A percentile compares a stretch with the other conserved stretches of the same genome.
These are phyloP conservation scores for Coranthus polyacanthus DNA, from an alignment of 2,797 vertebrate species.

Conservation along the genomic window DNA sequence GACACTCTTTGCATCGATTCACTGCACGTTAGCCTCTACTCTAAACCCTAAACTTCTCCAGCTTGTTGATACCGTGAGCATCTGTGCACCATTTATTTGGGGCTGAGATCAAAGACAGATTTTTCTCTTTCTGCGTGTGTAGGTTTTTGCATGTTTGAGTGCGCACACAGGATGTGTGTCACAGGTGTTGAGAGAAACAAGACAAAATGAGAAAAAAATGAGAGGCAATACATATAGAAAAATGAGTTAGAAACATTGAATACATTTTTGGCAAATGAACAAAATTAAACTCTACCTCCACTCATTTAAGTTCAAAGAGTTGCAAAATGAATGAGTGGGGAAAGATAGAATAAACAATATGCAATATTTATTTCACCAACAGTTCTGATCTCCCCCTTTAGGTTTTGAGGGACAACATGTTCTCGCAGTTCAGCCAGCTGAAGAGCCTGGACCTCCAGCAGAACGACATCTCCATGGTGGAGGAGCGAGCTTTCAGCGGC, in stretches of 20 bases:
- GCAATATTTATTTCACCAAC: not conserved
- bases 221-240: conserved; percentile 6
- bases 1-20: not conserved
- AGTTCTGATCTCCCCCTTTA: conserved; percentile 43
- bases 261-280: not conserved
- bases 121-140: conserved; percentile 17
- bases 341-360: not conserved
- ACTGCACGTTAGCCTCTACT: not conserved
- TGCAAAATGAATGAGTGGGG: conserved; percentile 6
- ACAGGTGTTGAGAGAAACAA: conserved; percentile 48
- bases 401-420: conserved; percentile 91
- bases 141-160: not conserved
- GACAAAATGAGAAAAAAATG: conserved; percentile 38
- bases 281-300: conserved; percentile 4
- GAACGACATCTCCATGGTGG: conserved; percentile 92
- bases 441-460: conserved; percentile 96
- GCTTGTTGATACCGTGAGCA: conserved; percentile 67
- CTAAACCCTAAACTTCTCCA: conserved; percentile 1
- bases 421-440: conserved; percentile 89
- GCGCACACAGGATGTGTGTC: conserved; percentile 41
- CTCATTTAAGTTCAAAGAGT: conserved; percentile 18
- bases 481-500: conserved; percentile 90
- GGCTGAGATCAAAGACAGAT: conserved; percentile 56
- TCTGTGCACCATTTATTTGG: conserved; percentile 66
- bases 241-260: conserved; percentile 4